Base-by-base conservation (phyloP, 1,140 invertebrate genomes). In the Plodia interpunctella region DNA sequence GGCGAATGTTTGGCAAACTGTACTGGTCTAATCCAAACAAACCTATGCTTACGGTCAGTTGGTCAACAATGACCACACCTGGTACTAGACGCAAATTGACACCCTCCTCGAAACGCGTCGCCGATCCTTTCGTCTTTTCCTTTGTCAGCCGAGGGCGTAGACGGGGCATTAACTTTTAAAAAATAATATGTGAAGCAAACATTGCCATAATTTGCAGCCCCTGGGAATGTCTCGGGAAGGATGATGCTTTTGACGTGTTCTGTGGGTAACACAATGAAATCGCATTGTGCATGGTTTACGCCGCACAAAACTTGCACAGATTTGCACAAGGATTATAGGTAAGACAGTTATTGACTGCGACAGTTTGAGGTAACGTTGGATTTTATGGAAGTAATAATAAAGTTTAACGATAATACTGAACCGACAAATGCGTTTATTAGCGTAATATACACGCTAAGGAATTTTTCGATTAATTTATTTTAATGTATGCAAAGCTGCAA, bases 191-290 rank as follows among this genome's bases (percentile, higher is more conserved):
- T 67, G 75, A 76, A 70, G 74, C 79, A 85, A 88, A 88, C 80
- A 87, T 86, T 72, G 79, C 58, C 57, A 66, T 78, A 83, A 83
- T 80, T 85, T 79, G 79, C 71, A 56, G 70, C 76, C 82, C 81
- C 69, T 84, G 80, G 82, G 83, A 84, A 88, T 44, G 53, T 60
- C 60, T 53, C 11, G 20, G 11, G 53, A 35, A 66, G 62, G 70
- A 78, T 85, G 78, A 84, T 64, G 66, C 66, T 84, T 88, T 83
- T 88, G 85, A 88, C 85, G 80, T 63, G 68, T 74, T 52, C 66
- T 73, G 68, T 75, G 70, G 77, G 72, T 65, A 65, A 62, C n/a
- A 64, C 65, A 72, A 61, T 60, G 35, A 11, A 57, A 17, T 25
- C 6, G 51, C 59, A 76, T 83, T 84, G 69, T 80, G 64, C 66